Base-by-base conservation (phyloP, 2,113 vertebrate species). In the Orientallactaga bullata region DNA sequence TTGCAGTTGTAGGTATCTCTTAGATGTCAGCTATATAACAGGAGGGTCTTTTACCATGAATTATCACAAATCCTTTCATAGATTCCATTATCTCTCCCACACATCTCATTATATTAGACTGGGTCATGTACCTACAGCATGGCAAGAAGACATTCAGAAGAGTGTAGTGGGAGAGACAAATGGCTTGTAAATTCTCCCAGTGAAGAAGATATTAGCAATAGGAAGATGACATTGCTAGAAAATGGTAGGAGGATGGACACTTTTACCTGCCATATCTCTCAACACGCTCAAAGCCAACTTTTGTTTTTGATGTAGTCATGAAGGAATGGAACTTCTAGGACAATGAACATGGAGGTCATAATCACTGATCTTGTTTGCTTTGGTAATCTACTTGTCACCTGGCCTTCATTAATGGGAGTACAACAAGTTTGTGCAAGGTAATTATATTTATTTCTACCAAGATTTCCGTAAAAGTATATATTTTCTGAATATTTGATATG, bases 401-500 rank as follows among this genome's bases (percentile, higher is more conserved):
- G 8, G 20, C 51, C 92, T 72, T 96, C 85, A 37, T 81, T 51
- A 88, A 73, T 51, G 37, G n/a, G 61, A 37, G 11, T 35, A 26
- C 20, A 76, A 79, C 24, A 66, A 88, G 5, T 65, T 89, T 55
- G 92, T 85, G 42, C 20, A 94, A 73, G 73, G 10, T 37, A 93
- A 85, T 35, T 89, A 37, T 37, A 85, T 96, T 95, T 94, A 71
- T 86, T 96, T 95, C 13, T 87, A 89, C 80, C 76, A 86, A 51
- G 60, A 28, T 95, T 90, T 95, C 91, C 51, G 12, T 93, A 51
- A 63, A 63, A 9, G 55, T 69, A 78, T 85, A 16, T 47, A 77
- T 89, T 97, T 92, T 96, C 91, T 47, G 84, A 95, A 87, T 68
- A 94, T 28, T 30, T 92, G 93, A 95, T 79, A 94, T 96, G 93